These are phyloP conservation scores for Hyperopisus bebe DNA, from an alignment of 2,113 vertebrate genomes.

Conservation along the genomic window DNA sequence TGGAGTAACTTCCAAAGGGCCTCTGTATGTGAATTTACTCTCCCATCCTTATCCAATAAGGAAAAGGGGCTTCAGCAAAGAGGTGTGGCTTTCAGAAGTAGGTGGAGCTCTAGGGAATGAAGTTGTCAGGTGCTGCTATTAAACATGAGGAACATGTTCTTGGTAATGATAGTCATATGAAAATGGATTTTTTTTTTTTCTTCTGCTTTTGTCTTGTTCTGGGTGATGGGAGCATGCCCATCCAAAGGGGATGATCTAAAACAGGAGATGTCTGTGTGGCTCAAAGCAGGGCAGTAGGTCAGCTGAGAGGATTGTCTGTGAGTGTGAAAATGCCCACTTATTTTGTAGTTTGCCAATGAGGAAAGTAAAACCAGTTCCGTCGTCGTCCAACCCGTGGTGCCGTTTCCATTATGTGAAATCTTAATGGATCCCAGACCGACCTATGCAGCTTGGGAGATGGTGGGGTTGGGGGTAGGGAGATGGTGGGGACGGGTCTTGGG, in stretches of 20 bases:
- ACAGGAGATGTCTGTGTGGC: neutral
- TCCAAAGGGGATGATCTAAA: neutral
- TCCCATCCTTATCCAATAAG: neutral
- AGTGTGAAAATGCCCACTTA: conserved; percentile 18
- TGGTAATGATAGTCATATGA: neutral
- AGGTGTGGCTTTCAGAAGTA: neutral
- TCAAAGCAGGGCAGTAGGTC: neutral
- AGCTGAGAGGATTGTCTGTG: conserved; percentile 6
- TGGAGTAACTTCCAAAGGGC: neutral
- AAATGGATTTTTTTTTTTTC: neutral
- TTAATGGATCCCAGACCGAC: conserved; percentile 30
- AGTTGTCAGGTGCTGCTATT: conserved; percentile 5
- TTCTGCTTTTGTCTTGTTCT: neutral
- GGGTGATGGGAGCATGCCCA: neutral
- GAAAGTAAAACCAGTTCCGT: conserved; percentile 13
- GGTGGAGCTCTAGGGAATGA: neutral
- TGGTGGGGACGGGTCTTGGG: neutral
- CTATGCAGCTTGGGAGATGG: conserved; percentile 1
- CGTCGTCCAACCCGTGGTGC: neutral
- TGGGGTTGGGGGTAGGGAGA: neutral
- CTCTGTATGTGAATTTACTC: neutral
- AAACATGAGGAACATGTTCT: neutral
- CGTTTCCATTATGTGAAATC: neutral
- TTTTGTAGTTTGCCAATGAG: neutral
- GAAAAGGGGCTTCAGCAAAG: neutral